Conservation (phyloP, 1,140 invertebrate species). For the Heterodera carotae region DNA sequence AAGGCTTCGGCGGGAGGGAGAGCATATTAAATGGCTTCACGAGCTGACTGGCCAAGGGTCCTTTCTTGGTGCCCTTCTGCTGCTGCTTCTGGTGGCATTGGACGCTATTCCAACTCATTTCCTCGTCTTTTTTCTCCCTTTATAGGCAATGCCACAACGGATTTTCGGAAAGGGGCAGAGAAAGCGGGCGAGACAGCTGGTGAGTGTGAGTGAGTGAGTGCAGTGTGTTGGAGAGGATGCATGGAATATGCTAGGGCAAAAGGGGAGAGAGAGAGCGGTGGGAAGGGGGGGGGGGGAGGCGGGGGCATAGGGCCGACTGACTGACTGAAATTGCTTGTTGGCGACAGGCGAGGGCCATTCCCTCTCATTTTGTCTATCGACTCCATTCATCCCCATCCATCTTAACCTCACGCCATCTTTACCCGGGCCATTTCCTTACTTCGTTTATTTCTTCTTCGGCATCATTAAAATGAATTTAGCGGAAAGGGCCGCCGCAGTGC, state of each 20-base stretch:
- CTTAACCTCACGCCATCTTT: background rate
- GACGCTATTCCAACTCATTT: background rate
- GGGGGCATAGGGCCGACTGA: background rate
- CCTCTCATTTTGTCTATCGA: slow-evolving; percentile 3
- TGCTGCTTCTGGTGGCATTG: background rate
- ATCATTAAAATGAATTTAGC: slow-evolving; percentile 30
- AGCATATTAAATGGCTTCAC: background rate
- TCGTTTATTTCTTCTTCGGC: background rate
- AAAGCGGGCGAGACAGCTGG: slow-evolving; percentile 10
- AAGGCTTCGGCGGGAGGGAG: no score
- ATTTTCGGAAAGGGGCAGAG: slow-evolving; percentile 21
- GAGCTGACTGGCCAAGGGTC: no score
- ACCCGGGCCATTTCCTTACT: background rate
- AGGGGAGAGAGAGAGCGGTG: background rate
- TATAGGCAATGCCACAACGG: slow-evolving; percentile 11
- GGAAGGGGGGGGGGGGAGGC: background rate
- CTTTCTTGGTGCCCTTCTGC: background rate
- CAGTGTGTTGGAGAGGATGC: background rate
- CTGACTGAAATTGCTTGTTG: background rate
- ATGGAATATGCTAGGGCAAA: background rate
- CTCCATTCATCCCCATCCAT: background rate
- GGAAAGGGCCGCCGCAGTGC: slow-evolving; percentile 31
- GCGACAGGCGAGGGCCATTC: background rate
- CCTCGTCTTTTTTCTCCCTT: slow-evolving; percentile 1
- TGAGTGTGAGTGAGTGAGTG: background rate